phyloP scores from a whole-genome alignment of 2,888 invertebrate species.

The Xylota sylvarum region DNA sequence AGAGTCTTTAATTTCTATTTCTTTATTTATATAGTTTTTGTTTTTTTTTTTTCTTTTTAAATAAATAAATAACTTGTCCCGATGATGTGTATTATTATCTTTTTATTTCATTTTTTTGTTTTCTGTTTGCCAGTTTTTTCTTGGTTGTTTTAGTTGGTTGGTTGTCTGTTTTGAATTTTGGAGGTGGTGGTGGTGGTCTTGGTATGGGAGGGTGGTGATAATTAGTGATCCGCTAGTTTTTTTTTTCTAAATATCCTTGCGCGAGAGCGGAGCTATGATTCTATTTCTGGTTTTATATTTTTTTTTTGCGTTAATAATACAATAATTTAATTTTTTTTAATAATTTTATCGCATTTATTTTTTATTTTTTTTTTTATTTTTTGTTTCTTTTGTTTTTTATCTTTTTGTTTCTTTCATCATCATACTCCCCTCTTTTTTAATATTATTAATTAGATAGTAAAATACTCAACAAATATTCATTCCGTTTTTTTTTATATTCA shows the following conservation, averaged over 20 bases:
- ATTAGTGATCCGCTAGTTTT: conserved; percentile 60
- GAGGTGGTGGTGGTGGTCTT: conserved; percentile 74
- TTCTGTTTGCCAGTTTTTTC: conserved; percentile 55
- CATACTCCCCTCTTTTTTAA: conserved; percentile 72
- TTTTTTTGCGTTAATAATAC: conserved; percentile 69
- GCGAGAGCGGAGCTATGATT: conserved; percentile 53
- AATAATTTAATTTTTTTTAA: conserved; percentile 70
- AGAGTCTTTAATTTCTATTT: conserved; percentile 76
- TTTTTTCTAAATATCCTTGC: conserved; percentile 38
- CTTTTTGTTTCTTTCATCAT: conserved; percentile 58
- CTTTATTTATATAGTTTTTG: conserved; percentile 65
- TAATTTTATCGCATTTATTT: conserved; percentile 72
- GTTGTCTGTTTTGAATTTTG: conserved; percentile 69
- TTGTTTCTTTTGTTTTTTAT: conserved; percentile 43
- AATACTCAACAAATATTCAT: conserved; percentile 84
- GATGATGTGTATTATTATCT: conserved; percentile 70
- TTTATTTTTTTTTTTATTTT: conserved; percentile 43
- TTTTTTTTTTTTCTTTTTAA: conserved; percentile 54
- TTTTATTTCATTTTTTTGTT: conserved; percentile 57
- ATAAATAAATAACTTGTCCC: conserved; percentile 78
- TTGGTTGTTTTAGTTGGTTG: conserved; percentile 60
- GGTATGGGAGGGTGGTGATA: conserved; percentile 70
- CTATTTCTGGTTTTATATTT: conserved; percentile 33
- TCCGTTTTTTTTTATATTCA: conserved; percentile 75
- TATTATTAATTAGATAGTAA: conserved; percentile 79